Evolutionary conservation across 2,888 invertebrate genomes (phyloP), one percentile per base, ranked within the genome.

Genomic region (Rhopalosiphum nymphaeae): DNA sequence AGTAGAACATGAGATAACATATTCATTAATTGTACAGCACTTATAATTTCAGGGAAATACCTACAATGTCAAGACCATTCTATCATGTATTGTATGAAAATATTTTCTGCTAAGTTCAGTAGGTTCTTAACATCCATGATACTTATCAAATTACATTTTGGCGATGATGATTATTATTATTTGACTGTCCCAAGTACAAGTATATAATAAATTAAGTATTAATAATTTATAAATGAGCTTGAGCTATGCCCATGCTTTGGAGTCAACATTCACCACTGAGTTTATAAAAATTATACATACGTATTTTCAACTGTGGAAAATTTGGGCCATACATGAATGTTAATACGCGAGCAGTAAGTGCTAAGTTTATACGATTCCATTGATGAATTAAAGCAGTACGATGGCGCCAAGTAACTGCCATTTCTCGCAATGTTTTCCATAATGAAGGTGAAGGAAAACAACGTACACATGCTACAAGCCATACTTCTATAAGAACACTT

Each of bases 391-490:
- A 97, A 67, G 99, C 98, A 94, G 98, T 97, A 95, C 99, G 97
- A 96, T 99, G 99, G 26, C 99, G 97, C 99, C 99, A 99, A 95
- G 98, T 97, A 95, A 98, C 97, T 96, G 99, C 99, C 95, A 98
- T 98, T 96, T 99, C 98, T 95, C 98, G 97, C 95, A 99, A 96
- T 0, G 99, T 99, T 96, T 99, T 98, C 99, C 99, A 99, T 95
- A 99, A 96, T 1, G 99, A 98, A 13, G 99, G 99, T 9, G 99
- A 98, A 1, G 99, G 99, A 96, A 99, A 99, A 95, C 98, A 98
- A 95, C 97, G 97, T 92, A 97, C 96, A 95, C 98, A 98, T 7
- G 98, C 97, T 90, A 97, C 96, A 92, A 98, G 96, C 98, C 98
- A 98, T 67, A 97, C 96, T 96, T 99, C 98, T 96, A 99, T 98